Conservation (phyloP, 2,113 vertebrate genomes). For the Lota lota region DNA sequence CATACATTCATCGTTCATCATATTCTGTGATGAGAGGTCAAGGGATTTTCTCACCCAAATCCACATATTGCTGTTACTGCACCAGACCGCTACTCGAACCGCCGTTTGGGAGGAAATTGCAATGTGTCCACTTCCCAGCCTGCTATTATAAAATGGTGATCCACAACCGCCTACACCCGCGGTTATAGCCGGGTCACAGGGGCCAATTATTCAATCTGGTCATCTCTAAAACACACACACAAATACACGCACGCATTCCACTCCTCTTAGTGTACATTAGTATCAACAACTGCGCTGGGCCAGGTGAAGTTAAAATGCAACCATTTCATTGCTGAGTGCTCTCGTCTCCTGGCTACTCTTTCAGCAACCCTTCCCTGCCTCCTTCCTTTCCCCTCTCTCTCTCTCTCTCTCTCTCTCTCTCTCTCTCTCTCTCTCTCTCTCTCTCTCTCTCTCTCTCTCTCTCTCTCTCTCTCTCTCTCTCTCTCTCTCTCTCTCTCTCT, state of each 20-base stretch:
- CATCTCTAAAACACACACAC: background rate
- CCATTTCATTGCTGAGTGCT: constrained; percentile 2
- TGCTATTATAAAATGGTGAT: no score
- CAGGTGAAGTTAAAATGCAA: constrained; percentile 15
- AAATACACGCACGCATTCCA: constrained; percentile 7
- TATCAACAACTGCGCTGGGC: constrained; percentile 8
- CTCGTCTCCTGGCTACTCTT: background rate
- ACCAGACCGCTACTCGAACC: no score
- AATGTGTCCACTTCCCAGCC: no score
- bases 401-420: background rate
- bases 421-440: constrained; percentile 6
- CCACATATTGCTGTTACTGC: no score
- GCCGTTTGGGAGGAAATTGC: no score
- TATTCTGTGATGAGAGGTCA: no score
- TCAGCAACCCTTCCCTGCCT: background rate
- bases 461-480: background rate
- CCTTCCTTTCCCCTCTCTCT: no score
- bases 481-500: background rate
- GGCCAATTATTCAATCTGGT: no score
- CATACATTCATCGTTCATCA: constrained; percentile 3
- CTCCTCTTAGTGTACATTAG: constrained; percentile 5
- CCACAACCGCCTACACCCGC: no score
- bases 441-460: constrained; percentile 16
- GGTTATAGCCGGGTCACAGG: no score
- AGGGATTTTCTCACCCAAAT: no score